Base-by-base conservation (phyloP, 2,797 vertebrate species). In the Scarus forsteni region DNA sequence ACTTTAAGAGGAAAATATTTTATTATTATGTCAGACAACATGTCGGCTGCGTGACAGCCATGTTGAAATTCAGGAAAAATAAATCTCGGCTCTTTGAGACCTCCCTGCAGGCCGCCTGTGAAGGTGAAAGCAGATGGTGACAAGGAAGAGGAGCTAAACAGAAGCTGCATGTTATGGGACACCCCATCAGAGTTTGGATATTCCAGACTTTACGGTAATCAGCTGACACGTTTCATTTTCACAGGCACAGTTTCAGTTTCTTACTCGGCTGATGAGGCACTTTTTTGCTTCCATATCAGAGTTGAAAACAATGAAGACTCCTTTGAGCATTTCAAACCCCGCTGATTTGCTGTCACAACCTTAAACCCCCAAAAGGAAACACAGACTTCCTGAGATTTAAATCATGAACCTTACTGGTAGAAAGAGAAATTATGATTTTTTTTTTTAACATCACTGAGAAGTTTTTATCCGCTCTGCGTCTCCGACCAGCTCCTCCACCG, bases 301-400 rank as follows among this genome's bases (percentile, higher is more conserved):
- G 70, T 79, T 70, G 76, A 59, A 73, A 70, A 61, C 18, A 9
- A 66, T 66, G 52, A 66, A 52, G 42, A 75, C 42, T 5, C 19
- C 19, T 75, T 60, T 65, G 38, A 69, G 64, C 66, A 66, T 64
- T 72, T 48, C 13, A 66, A 60, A 79, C 39, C 58, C 66, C 57
- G 66, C 69, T 67, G 74, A 52, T 86, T 89, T 92, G 85, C 88
- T 93, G 91, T 90, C 92, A 90, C 77, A 86, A 75, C 69, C 65
- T 66, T 69, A 55, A 67, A 58, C 65, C 84, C 71, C 92, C 92
- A 94, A 94, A 66, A 38, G 61, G 27, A 77, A 70, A 68, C 18
- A 64, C 90, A 95, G 89, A 93, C 94, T 97, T 97, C 97, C 97
- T 98, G 97, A 98, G 97, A 97, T 94, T 96, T 95, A 93, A 94